Conservation (phyloP, 2,797 vertebrate genomes). For the Parambassis ranga region DNA sequence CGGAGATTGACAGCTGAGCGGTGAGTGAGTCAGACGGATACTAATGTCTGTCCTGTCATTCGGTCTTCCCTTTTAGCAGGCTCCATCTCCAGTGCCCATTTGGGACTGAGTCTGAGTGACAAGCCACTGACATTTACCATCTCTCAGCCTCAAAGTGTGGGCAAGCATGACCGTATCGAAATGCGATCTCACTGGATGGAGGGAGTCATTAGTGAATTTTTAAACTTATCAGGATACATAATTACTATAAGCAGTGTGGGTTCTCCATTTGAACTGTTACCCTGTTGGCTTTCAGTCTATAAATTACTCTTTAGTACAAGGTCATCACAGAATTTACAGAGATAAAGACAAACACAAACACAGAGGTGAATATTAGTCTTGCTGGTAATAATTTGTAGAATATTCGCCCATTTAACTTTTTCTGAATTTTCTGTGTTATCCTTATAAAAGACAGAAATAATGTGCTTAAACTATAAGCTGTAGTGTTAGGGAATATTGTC, state of each 20-base stretch:
- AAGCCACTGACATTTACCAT: conserved; percentile 75
- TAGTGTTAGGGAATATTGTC: background rate
- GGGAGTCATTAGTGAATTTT: conserved; percentile 38
- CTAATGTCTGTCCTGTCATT: conserved; percentile 55
- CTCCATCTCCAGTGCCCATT: conserved; percentile 76
- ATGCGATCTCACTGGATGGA: conserved; percentile 22
- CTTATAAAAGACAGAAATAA: background rate
- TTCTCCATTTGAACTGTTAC: background rate
- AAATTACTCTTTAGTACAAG: background rate
- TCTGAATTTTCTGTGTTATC: background rate
- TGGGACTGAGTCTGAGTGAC: conserved; percentile 84
- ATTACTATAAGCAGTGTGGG: background rate
- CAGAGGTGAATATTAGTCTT: background rate
- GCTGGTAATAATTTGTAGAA: too few relatives aligned
- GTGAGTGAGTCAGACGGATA: conserved; percentile 78
- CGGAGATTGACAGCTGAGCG: conserved; percentile 67
- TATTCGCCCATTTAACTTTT: background rate
- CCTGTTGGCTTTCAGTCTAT: background rate
- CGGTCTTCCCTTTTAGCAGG: conserved; percentile 77
- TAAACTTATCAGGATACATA: conserved; percentile 13
- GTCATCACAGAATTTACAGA: background rate
- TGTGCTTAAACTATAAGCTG: background rate
- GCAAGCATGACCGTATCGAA: conserved; percentile 42
- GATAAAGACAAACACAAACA: background rate
- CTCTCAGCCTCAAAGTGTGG: conserved; percentile 56